Base-by-base conservation (phyloP, 1,140 invertebrate genomes). In the Tenebrio molitor region DNA sequence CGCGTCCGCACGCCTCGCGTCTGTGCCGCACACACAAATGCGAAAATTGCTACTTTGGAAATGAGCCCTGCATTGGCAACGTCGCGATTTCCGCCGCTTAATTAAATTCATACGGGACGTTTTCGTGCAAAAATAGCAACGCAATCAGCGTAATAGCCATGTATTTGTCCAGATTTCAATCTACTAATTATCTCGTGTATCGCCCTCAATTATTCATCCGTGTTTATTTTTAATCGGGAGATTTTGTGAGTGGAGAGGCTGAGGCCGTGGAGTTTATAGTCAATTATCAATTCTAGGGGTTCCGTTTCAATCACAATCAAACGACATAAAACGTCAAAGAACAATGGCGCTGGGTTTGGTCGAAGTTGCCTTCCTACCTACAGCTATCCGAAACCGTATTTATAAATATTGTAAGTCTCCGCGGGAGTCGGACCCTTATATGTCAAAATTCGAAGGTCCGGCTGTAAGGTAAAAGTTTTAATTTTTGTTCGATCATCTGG, bases 221-320 rank as follows among this genome's bases (percentile, higher is more conserved):
- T 7, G 12, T 39, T 39, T 39, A 39, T 39, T 39, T 39, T 39
- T 39, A 39, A 39, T 39, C 36, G 12, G 5, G 36, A n/a, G 5
- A 3, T 39, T 7, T 39, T 29, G 3, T 29, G 3, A 29, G 8
- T 3, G 8, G 25, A 29, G 25, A 39, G 36, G 5, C 5, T 39
- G 5, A 39, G 3, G 5, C 12, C 36, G 2, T 39, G 36, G 12
- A 39, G n/a, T 39, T 39, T 39, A 39, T 39, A 39, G 36, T 39
- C 36, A 12, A 39, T 39, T 39, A 39, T 39, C 36, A 39, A 39
- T 39, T 39, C 36, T 39, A 39, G 36, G 36, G 36, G 36, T 39
- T 39, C 36, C 36, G n/a, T 39, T 39, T 39, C 36, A 39, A 39
- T 39, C 36, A 39, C 36, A 39, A 39, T 39, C 36, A 39, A 39